These are phyloP conservation scores for Holocentrus rufus DNA, from an alignment of 2,797 vertebrate species.

Conservation along the genomic window DNA sequence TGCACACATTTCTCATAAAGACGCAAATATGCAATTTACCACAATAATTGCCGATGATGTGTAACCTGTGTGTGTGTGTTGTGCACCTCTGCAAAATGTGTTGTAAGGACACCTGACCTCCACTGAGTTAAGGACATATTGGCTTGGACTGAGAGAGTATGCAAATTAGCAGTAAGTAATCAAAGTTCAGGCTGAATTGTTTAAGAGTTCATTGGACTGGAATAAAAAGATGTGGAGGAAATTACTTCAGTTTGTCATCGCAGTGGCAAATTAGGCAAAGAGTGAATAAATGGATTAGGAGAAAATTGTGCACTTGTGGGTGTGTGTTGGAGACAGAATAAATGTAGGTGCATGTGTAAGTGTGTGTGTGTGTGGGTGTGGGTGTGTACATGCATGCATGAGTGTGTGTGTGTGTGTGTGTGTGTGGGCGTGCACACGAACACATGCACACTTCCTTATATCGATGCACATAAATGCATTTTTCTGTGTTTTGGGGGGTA, in stretches of 20 bases:
- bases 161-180: conserved; percentile 80
- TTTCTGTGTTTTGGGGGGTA: conserved; percentile 38
- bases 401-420: not conserved
- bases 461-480: conserved; percentile 30
- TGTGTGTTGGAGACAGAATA: not conserved
- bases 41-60: conserved; percentile 8
- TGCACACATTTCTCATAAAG: conserved; percentile 2
- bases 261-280: conserved; percentile 75
- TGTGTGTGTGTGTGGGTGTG: not conserved
- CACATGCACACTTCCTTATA: conserved; percentile 17
- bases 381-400: not conserved
- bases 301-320: conserved; percentile 44
- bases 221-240: conserved; percentile 79
- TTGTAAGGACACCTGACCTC: conserved; percentile 47
- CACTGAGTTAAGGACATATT: conserved; percentile 30
- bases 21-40: not conserved
- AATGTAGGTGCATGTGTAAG: not conserved
- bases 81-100: conserved; percentile 9
- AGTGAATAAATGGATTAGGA: conserved; percentile 76
- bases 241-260: conserved; percentile 79
- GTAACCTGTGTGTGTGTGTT: conserved; percentile 10
- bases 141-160: conserved; percentile 69
- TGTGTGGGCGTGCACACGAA: not conserved
- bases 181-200: conserved; percentile 79
- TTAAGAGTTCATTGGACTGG: conserved; percentile 81